Conservation (phyloP, 2,113 vertebrate species). For the Siniperca knerii region DNA sequence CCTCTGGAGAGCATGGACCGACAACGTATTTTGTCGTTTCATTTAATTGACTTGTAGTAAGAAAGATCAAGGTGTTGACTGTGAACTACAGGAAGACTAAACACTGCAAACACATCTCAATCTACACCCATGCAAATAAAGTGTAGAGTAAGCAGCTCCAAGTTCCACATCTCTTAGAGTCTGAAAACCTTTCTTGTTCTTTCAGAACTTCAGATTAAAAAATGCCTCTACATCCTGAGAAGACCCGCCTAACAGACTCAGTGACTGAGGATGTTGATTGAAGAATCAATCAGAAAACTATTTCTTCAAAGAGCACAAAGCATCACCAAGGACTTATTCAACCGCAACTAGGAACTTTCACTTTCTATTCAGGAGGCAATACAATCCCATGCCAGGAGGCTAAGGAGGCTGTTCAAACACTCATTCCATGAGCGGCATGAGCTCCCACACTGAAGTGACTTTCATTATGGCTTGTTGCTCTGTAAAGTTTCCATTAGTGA, state of each 20-base stretch:
- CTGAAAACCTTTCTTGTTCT: neutral
- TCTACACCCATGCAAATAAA: neutral
- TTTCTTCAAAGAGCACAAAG: neutral
- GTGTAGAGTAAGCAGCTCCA: neutral
- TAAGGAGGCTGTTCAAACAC: neutral
- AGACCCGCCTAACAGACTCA: neutral
- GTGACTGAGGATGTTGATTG: neutral
- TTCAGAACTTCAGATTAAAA: neutral
- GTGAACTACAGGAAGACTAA: neutral
- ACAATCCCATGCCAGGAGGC: neutral
- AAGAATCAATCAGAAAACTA: no score
- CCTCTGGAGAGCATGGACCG: neutral
- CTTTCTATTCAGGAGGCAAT: neutral
- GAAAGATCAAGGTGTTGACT: no score
- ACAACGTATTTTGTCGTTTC: neutral
- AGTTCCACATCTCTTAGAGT: neutral
- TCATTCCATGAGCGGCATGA: neutral
- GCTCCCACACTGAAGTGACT: neutral
- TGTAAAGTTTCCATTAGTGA: slow-evolving; percentile 21
- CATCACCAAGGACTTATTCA: neutral
- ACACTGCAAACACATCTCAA: neutral
- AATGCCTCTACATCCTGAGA: neutral
- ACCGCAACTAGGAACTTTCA: neutral
- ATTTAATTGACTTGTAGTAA: neutral
- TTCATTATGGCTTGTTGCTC: slow-evolving; percentile 28